Evolutionary conservation across 2,797 vertebrate genomes (phyloP).

Genomic region (Ctenopoma kingsleyae): DNA sequence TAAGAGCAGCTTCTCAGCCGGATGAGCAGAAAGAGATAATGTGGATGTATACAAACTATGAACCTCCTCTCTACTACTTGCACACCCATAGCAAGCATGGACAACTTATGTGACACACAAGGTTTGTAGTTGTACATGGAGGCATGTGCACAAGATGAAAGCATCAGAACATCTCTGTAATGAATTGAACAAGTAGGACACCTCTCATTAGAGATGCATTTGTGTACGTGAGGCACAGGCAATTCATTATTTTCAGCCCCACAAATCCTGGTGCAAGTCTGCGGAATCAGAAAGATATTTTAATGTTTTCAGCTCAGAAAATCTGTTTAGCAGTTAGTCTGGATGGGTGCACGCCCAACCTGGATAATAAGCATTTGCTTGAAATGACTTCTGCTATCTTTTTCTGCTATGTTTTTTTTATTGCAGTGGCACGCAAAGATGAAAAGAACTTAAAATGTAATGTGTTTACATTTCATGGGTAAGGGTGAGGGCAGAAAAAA

Average conservation of each 20-base stretch:
- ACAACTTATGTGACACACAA: slow-evolving; percentile 62
- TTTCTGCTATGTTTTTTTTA: slow-evolving; percentile 9
- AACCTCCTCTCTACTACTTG: slow-evolving; percentile 19
- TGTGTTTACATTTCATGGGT: slow-evolving; percentile 29
- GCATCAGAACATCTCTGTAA: slow-evolving; percentile 69
- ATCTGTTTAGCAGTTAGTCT: slow-evolving; percentile 56
- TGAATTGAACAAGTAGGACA: slow-evolving; percentile 81
- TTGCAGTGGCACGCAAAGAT: slow-evolving; percentile 22
- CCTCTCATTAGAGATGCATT: slow-evolving; percentile 78
- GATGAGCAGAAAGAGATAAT: slow-evolving; percentile 75
- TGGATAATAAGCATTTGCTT: slow-evolving; percentile 54
- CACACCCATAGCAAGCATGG: slow-evolving; percentile 29
- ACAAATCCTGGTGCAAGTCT: slow-evolving; percentile 41
- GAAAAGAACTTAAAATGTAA: slow-evolving; percentile 21
- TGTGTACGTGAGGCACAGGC: slow-evolving; percentile 55
- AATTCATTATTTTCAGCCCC: slow-evolving; percentile 67
- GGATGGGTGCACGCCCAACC: slow-evolving; percentile 44
- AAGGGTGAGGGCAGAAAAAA: slow-evolving; percentile 18
- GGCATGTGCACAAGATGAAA: slow-evolving; percentile 71
- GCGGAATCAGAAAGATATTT: slow-evolving; percentile 57
- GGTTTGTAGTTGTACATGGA: slow-evolving; percentile 55
- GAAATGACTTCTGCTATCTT: slow-evolving; percentile 36
- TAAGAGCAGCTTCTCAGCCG: slow-evolving; percentile 73
- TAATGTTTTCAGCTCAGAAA: slow-evolving; percentile 54
- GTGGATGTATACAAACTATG: slow-evolving; percentile 69